These are phyloP conservation scores for Panthera leo DNA, from an alignment of 2,113 vertebrate genomes.

Conservation along the genomic window DNA sequence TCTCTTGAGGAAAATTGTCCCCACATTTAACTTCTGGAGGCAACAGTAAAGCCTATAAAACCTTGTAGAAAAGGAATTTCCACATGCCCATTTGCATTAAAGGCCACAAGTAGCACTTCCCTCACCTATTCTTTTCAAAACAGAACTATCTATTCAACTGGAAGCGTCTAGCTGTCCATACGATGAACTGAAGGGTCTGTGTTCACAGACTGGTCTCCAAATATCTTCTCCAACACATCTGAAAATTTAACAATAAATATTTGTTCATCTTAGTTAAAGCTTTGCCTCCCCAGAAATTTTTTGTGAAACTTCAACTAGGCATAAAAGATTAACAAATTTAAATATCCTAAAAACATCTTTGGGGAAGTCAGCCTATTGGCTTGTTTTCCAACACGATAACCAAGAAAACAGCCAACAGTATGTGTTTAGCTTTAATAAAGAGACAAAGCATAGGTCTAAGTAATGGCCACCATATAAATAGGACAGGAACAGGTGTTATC, in stretches of 20 bases:
- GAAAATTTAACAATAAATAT: not conserved
- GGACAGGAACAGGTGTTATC: not conserved
- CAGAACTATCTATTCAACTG: not conserved
- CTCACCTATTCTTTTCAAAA: not conserved
- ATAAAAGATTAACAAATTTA: not conserved
- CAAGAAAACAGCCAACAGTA: not conserved
- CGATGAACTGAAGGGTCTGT: not conserved
- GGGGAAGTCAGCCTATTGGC: not conserved
- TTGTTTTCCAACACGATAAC: not conserved
- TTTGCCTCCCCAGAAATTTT: not conserved
- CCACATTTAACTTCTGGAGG: not conserved
- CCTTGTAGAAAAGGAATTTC: not conserved
- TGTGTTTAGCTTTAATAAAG: not conserved
- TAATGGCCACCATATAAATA: not conserved
- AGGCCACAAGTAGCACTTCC: not conserved
- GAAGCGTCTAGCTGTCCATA: not conserved
- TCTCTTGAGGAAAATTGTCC: not conserved
- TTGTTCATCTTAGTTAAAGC: not conserved
- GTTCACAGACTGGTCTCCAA: not conserved
- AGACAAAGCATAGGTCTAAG: not conserved
- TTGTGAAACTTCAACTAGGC: not conserved
- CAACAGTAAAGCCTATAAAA: not conserved
- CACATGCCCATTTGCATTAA: not conserved
- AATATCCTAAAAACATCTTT: not conserved
- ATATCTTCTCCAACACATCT: not conserved